Conservation (phyloP, 92 coral and sea anemone genomes). For the Actinostola sp. region DNA sequence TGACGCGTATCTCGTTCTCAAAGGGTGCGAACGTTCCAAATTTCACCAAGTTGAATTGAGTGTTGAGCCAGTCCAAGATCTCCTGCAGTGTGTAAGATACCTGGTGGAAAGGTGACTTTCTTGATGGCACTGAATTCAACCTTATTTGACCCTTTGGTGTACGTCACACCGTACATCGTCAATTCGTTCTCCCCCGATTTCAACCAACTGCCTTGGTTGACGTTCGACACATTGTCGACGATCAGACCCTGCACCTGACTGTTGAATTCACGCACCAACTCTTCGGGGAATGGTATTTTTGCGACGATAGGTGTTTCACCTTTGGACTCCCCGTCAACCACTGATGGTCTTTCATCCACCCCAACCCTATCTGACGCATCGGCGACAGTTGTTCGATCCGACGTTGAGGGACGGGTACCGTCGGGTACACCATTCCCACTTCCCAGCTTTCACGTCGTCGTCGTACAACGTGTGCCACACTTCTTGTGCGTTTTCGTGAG, state of each 20-base stretch:
- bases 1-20: too few species aligned
- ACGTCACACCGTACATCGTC: too few species aligned
- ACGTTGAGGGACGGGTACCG: neutral
- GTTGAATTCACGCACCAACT: neutral
- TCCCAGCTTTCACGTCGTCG: neutral
- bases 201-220: neutral
- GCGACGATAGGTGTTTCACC: neutral
- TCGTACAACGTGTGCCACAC: slow-evolving; percentile 21
- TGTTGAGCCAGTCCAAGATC: too few species aligned
- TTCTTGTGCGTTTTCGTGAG: neutral
- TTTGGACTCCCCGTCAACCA: neutral
- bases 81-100: too few species aligned
- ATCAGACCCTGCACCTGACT: neutral
- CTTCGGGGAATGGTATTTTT: neutral
- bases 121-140: too few species aligned
- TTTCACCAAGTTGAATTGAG: too few species aligned
- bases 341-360: neutral
- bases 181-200: too few species aligned
- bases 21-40: too few species aligned
- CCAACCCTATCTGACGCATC: neutral
- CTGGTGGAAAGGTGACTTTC: too few species aligned
- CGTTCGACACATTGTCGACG: neutral
- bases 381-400: neutral
- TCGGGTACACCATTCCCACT: neutral
- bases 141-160: too few species aligned